Evolutionary conservation across 2,113 vertebrate genomes (phyloP).

Genomic region (Isurus oxyrinchus): DNA sequence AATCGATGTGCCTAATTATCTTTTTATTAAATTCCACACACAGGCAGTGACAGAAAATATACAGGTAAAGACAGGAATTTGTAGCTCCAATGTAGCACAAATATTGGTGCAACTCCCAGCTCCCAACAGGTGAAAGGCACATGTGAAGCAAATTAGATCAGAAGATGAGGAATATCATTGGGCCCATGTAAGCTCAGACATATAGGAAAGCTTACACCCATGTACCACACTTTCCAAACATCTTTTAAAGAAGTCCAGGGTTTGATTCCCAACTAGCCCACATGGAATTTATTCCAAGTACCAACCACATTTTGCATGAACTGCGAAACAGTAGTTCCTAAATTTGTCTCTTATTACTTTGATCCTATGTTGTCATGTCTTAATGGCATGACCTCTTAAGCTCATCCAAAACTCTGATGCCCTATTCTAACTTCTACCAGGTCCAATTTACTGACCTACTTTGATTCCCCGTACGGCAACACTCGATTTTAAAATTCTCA

Average conservation of each 20-base stretch:
- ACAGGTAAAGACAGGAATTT: background rate
- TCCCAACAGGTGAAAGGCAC: background rate
- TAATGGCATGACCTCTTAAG: background rate
- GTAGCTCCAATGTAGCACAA: background rate
- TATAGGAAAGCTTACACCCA: background rate
- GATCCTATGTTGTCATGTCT: background rate
- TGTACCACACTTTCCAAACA: background rate
- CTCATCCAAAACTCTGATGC: background rate
- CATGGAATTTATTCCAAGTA: background rate
- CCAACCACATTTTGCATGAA: background rate
- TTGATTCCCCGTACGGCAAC: background rate
- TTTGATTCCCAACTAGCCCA: conserved; percentile 8
- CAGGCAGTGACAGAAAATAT: background rate
- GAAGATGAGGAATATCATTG: background rate
- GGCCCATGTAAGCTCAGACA: background rate
- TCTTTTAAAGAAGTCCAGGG: background rate
- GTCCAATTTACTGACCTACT: background rate
- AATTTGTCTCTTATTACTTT: background rate
- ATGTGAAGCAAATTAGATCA: conserved; percentile 1
- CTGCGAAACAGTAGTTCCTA: background rate
- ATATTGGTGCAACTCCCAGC: background rate
- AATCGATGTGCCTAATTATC: background rate
- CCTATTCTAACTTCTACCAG: background rate
- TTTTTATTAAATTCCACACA: background rate
- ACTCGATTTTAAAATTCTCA: background rate